Evolutionary conservation across 2,113 vertebrate genomes (phyloP).

Genomic region (Mus spicilegus): DNA sequence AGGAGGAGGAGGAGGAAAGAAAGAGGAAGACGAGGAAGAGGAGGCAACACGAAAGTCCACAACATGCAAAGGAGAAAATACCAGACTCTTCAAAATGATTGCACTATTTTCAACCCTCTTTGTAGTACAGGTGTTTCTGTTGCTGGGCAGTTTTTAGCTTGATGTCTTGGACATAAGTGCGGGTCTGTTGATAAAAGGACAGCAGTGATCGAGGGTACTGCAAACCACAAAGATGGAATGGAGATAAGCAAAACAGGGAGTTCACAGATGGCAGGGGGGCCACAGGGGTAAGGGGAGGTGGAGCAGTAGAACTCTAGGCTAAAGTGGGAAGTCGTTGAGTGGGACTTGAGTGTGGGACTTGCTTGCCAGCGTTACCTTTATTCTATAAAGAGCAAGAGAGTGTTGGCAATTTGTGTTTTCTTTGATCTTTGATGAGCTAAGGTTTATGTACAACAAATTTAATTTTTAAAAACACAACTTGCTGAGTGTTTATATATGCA

Average conservation of each 20-base stretch:
- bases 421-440: neutral
- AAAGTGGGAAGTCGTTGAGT: neutral
- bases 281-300: too few species aligned
- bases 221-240: neutral
- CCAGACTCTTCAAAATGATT: neutral
- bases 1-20: neutral
- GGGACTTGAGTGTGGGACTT: neutral
- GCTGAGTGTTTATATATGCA: neutral
- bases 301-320: neutral
- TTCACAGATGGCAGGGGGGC: neutral
- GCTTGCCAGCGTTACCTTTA: neutral
- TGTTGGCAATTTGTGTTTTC: neutral
- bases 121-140: neutral
- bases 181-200: neutral
- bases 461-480: neutral
- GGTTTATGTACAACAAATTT: neutral
- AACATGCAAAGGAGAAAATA: neutral
- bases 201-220: neutral
- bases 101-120: neutral
- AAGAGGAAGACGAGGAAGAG: neutral
- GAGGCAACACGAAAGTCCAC: neutral
- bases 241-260: neutral
- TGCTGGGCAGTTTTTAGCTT: neutral
- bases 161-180: neutral
- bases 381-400: neutral